Evolutionary conservation across 2,113 vertebrate species (phyloP).

Genomic region (Aphyosemion australe): DNA sequence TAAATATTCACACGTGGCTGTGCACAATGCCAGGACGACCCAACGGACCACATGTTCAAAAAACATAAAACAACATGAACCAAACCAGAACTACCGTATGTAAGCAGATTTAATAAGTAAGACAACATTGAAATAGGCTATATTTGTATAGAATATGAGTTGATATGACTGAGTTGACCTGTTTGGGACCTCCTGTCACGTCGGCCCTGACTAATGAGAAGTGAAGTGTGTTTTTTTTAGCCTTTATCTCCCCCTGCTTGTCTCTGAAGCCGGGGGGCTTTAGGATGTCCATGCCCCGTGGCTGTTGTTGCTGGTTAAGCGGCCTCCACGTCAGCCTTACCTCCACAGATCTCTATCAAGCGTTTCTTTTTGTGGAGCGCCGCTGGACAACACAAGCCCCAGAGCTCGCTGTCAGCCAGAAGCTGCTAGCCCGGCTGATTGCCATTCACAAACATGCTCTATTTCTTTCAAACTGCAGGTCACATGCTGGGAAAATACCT

Average conservation of each 20-base stretch:
- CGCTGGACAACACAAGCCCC: constrained; percentile 27
- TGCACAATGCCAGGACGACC: no score
- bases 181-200: constrained; percentile 44
- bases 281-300: constrained; percentile 32
- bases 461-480: constrained; percentile 45
- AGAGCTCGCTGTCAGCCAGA: constrained; percentile 49
- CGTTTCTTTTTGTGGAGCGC: constrained; percentile 60
- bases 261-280: constrained; percentile 70
- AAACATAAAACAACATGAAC: no score
- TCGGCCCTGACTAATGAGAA: constrained; percentile 62
- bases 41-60: no score
- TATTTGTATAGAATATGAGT: no score
- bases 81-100: no score
- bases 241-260: constrained; percentile 53
- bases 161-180: constrained; percentile 2
- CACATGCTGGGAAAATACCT: constrained; percentile 44
- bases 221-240: constrained; percentile 78
- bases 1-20: no score
- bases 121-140: no score
- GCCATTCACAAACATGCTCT: constrained; percentile 59
- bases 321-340: constrained; percentile 47
- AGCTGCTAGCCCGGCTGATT: constrained; percentile 22
- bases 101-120: no score
- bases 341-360: constrained; percentile 77
- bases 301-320: constrained; percentile 66